Base-by-base conservation (phyloP, 2,888 invertebrate species). In the Caenorhabditis sinica region DNA sequence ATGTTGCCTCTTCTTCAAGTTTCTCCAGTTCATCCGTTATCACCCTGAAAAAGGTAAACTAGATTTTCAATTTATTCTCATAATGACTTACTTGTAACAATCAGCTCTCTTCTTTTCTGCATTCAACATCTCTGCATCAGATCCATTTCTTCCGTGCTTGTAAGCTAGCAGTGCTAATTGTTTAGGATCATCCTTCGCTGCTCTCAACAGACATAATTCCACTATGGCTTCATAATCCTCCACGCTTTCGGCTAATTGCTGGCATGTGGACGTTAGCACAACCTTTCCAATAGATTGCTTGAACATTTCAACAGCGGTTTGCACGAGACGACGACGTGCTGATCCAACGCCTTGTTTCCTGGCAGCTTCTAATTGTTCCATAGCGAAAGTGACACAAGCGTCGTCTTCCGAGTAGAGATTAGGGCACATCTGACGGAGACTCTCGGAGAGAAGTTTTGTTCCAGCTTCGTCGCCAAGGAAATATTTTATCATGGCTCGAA, bases 401-500 rank as follows among this genome's bases (percentile, higher is more conserved):
- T 89, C 90, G 30, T 89, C 88, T 82, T 86, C 85, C 1, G 89
- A 89, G 43, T 89, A 99, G 33, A 99, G 94, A 89, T 96, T 96
- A 0, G 99, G 98, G 92, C 98, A 99, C 1, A 96, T 95, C 90
- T 97, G 96, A 63, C 97, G 94, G 74, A 99, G 94, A 92, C 96
- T 96, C 30, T 95, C 94, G 83, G 97, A 97, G 85, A 99, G 96
- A 0, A 96, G 95, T 93, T 97, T 96, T 1, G 97, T 96, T 0
- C 96, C 96, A 0, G 98, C 97, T 93, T 97, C 97, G 93, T 99
- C 98, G 77, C 96, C 96, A 23, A 99, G 94, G 93, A 98, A 99
- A 81, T 73, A 89, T 81, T 88, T 86, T 13, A 89, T 89, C 76
- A 89, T 83, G 15, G 87, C 85, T n/a, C 86, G 79, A 58, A 89